phyloP scores from a whole-genome alignment of 2,797 vertebrate species.

The Caiman crocodilus region DNA sequence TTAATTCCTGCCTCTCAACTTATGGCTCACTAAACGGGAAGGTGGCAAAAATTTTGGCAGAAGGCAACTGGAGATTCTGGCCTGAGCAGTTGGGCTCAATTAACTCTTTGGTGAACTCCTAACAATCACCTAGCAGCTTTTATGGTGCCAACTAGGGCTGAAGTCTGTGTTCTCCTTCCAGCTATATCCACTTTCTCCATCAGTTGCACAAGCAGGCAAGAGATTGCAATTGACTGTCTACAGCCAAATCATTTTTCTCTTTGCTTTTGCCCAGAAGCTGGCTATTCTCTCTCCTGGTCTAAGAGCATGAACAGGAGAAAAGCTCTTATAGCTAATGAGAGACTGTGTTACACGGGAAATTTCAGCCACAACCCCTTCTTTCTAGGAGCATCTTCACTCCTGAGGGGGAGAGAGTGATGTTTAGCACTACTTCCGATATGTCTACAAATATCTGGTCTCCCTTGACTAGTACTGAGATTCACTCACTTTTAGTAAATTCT shows the following conservation, averaged over 20 bases:
- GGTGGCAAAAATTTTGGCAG: constrained; percentile 12
- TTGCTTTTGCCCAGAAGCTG: background rate
- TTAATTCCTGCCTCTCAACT: background rate
- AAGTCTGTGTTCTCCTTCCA: background rate
- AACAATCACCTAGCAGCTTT: constrained; percentile 33
- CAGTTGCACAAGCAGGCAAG: background rate
- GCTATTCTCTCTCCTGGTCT: background rate
- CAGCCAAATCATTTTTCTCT: background rate
- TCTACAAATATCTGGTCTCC: background rate
- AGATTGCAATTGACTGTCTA: background rate
- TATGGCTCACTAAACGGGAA: background rate
- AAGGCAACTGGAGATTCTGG: constrained; percentile 26
- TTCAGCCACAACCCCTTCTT: constrained; percentile 43
- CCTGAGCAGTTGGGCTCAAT: background rate
- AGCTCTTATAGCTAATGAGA: constrained; percentile 16
- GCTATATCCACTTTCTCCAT: background rate
- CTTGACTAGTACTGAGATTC: accelerated
- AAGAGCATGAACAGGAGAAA: background rate
- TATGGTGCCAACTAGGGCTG: constrained; percentile 19
- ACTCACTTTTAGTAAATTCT: background rate
- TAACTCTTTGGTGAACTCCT: background rate
- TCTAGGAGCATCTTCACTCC: background rate
- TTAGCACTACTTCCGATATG: background rate
- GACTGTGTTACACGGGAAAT: constrained; percentile 40
- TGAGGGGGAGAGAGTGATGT: background rate